phyloP scores from a whole-genome alignment of 2,797 vertebrate species.

The Coilia nasus region DNA sequence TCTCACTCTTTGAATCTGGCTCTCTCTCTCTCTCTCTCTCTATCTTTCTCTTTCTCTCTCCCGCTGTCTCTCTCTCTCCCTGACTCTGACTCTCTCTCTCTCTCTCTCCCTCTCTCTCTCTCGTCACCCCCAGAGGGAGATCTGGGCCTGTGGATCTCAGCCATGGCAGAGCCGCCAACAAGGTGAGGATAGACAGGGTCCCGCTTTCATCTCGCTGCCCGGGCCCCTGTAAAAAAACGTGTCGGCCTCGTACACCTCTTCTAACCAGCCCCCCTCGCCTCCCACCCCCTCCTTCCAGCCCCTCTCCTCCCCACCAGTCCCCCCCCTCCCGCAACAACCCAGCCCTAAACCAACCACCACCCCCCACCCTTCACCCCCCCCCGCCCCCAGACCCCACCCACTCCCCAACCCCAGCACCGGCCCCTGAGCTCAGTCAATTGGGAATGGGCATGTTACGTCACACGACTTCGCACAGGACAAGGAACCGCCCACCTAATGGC shows the following conservation, averaged over 20 bases:
- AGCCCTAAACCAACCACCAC: too few species aligned
- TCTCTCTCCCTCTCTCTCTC: background rate
- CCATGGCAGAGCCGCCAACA: background rate
- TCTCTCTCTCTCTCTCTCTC: background rate
- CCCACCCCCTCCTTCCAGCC: background rate
- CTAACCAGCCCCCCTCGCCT: background rate
- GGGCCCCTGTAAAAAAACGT: background rate
- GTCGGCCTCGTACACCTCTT: background rate
- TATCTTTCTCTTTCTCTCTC: background rate
- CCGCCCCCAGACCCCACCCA: too few species aligned
- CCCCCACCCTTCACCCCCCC: too few species aligned
- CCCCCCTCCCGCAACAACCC: too few species aligned
- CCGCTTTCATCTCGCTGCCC: background rate
- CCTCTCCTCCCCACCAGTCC: too few species aligned
- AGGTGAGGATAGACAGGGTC: slow-evolving; percentile 9
- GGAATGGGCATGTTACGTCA: too few species aligned
- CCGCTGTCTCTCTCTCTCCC: slow-evolving; percentile 15
- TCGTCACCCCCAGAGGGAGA: background rate
- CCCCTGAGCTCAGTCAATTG: background rate
- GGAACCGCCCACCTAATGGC: too few species aligned
- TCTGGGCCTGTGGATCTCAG: slow-evolving; percentile 1
- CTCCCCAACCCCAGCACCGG: background rate
- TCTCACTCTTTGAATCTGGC: too few species aligned
- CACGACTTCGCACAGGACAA: too few species aligned
- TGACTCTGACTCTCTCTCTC: background rate